These are phyloP conservation scores for Actinia equina DNA, from an alignment of 64 coral and sea anemone genomes.

Conservation along the genomic window DNA sequence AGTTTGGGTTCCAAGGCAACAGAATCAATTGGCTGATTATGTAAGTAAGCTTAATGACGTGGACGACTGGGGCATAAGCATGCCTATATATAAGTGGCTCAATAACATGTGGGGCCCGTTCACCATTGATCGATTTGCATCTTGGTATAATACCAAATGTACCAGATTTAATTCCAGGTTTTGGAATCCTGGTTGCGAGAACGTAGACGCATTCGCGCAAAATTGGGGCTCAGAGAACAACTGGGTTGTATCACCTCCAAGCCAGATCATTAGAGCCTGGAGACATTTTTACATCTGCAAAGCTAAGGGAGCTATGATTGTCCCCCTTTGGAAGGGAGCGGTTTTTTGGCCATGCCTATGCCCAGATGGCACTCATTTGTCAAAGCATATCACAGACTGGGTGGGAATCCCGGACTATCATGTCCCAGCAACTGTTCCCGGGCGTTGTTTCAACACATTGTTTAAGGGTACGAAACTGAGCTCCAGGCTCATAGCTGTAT, in stretches of 20 bases:
- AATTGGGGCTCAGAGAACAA: slow-evolving; percentile 29
- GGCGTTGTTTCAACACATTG: too few relatives aligned
- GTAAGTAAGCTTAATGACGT: slow-evolving; percentile 40
- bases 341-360: slow-evolving; percentile 14
- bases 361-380: background rate
- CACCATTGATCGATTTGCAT: slow-evolving; percentile 39
- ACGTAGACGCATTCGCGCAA: slow-evolving; percentile 36
- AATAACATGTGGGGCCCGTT: slow-evolving; percentile 29
- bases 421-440: background rate
- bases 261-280: background rate
- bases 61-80: slow-evolving; percentile 34
- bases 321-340: background rate
- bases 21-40: slow-evolving; percentile 47
- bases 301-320: background rate
- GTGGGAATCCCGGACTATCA: background rate
- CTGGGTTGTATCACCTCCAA: slow-evolving; percentile 10
- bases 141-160: slow-evolving; percentile 31
- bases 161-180: slow-evolving; percentile 28
- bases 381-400: slow-evolving; percentile 14
- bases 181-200: slow-evolving; percentile 40
- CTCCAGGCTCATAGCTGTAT: too few relatives aligned
- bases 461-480: too few relatives aligned
- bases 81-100: slow-evolving; percentile 26
- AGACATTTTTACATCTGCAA: slow-evolving; percentile 18
- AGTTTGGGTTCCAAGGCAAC: slow-evolving; percentile 27